Evolutionary conservation across 30 jellyfish, hydroid and myxozoan species (phyloP).

Genomic region (Pelagia noctiluca): DNA sequence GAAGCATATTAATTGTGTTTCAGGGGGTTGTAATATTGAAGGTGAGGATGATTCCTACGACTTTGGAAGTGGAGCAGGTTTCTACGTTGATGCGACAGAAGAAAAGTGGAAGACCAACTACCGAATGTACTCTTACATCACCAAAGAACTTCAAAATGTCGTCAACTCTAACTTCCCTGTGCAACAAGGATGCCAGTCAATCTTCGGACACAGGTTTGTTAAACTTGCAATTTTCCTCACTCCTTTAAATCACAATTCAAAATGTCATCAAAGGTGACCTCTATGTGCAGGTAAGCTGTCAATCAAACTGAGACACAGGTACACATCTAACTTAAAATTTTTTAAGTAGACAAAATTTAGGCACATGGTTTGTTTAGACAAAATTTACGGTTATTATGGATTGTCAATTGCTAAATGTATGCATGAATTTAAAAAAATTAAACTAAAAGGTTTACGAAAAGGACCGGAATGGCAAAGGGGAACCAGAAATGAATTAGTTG

Average conservation of each 20-base stretch:
- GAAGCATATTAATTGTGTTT: background rate
- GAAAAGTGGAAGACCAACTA: constrained; percentile 92
- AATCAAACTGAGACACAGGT: too few species aligned
- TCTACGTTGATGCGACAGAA: constrained; percentile 96
- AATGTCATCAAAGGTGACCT: too few species aligned
- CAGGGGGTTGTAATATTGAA: constrained; percentile 90
- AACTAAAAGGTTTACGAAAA: too few species aligned
- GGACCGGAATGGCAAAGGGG: too few species aligned
- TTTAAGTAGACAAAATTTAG: too few species aligned
- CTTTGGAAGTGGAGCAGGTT: constrained; percentile 98
- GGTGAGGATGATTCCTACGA: constrained; percentile 96
- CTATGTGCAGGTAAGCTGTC: too few species aligned
- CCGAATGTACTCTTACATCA: constrained; percentile 91
- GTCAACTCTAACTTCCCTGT: constrained; percentile 82
- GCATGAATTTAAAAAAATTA: too few species aligned
- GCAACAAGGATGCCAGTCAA: constrained; percentile 75
- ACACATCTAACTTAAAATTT: too few species aligned
- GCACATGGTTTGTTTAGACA: too few species aligned
- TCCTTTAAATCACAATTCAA: background rate
- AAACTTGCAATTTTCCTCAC: background rate
- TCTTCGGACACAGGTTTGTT: constrained; percentile 86
- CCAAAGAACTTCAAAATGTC: constrained; percentile 85
- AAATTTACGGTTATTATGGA: too few species aligned
- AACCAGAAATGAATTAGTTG: too few species aligned
- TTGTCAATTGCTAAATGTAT: too few species aligned